Evolutionary conservation across 2,888 invertebrate genomes (phyloP), one percentile per base, ranked within the genome.

Genomic region (Helobdella robusta): DNA sequence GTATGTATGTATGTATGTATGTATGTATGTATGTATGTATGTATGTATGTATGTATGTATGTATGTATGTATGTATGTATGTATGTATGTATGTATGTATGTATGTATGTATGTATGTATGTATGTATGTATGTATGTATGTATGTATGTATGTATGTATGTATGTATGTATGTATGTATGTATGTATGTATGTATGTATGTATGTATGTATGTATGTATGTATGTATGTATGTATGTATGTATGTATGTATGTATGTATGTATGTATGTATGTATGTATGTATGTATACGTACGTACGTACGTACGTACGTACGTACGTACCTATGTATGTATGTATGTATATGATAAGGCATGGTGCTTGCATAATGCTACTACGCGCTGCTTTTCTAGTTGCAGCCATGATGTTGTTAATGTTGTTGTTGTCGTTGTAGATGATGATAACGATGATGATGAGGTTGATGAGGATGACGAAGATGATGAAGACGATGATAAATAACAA

Each of bases 221-320:
- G 44, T 40, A 40, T 40, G 44, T 40, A 40, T 40, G 44, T 40
- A 40, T 40, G 44, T 40, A 40, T 40, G 44, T 40, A 40, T 40
- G 44, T 40, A 40, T 40, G 44, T 40, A 40, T 40, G 44, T 40
- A 40, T 40, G 44, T 40, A 40, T 40, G 44, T 40, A 40, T 40
- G 44, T 40, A 40, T 40, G 44, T 40, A 40, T 40, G 44, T 40
- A 40, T 40, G 44, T 40, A 40, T 40, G 44, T 40, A n/a, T 40
- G 44, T 40, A n/a, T 40, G 44, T 40, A n/a, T 40, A 15, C 44
- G 44, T 40, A 40, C n/a, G 44, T 40, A 40, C n/a, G 44, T 40
- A 40, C n/a, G 44, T 40, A 40, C n/a, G 44, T 40, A 40, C n/a
- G 44, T 40, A 40, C n/a, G 44, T 40, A 40, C n/a, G 44, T 40